A percentile compares a stretch with the other conserved stretches of the same genome.
Evolutionary conservation across 2,888 invertebrate genomes (phyloP).

Genomic region (Megalurothrips usitatus): DNA sequence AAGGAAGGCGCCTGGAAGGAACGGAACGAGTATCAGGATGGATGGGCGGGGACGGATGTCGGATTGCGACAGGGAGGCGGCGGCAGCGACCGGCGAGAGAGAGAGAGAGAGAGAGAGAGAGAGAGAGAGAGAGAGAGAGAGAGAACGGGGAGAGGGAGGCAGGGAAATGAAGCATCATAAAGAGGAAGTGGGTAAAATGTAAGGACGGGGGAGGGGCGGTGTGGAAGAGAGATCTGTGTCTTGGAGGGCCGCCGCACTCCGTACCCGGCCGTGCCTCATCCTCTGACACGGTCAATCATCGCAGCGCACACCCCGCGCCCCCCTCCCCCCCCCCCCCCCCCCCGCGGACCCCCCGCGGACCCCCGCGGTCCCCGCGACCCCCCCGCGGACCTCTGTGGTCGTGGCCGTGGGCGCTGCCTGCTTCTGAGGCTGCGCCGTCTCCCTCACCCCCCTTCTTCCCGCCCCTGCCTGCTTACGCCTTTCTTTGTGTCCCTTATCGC

Average conservation of each 20-base stretch:
- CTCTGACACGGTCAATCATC: constrained; percentile 2
- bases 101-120: neutral
- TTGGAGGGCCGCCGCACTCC: neutral
- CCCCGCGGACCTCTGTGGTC: neutral
- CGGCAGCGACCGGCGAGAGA: neutral
- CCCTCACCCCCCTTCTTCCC: neutral
- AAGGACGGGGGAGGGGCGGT: neutral
- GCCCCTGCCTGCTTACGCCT: neutral
- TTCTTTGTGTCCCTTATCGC: neutral
- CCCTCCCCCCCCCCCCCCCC: neutral
- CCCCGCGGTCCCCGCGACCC: neutral
- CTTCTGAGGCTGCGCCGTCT: neutral
- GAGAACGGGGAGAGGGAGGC: neutral
- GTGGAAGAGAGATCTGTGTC: neutral
- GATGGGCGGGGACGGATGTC: no score
- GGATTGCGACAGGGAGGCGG: neutral
- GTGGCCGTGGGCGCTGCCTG: neutral
- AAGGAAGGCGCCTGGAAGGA: no score
- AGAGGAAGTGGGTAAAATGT: no score
- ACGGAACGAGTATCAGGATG: no score
- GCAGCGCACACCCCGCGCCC: neutral
- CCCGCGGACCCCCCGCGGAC: neutral
- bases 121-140: neutral
- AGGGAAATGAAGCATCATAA: neutral
- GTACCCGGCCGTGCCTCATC: neutral